A percentile compares a stretch with the other conserved stretches of the same genome.
Evolutionary conservation across 2,888 invertebrate genomes (phyloP).

Genomic region (Frankliniella intonsa): DNA sequence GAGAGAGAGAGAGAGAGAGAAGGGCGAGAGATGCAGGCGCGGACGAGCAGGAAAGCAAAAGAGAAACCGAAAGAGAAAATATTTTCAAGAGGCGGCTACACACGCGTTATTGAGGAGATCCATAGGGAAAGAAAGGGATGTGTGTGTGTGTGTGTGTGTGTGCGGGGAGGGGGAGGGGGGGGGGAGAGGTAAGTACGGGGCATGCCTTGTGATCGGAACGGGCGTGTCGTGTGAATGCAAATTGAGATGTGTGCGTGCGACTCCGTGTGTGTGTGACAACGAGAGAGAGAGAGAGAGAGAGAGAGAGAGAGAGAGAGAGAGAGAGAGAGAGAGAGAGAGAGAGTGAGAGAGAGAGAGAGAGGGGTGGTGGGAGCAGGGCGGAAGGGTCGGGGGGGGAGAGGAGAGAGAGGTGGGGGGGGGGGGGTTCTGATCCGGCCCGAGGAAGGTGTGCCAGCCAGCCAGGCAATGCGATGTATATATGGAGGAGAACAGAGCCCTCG

Average conservation of each 20-base stretch:
- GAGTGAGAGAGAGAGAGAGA: too few relatives aligned
- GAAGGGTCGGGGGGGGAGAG: too few relatives aligned
- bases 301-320: too few relatives aligned
- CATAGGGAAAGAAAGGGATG: constrained; percentile 18
- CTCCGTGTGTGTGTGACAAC: not conserved
- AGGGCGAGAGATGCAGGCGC: not conserved
- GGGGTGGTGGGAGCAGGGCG: too few relatives aligned
- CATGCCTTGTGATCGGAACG: constrained; percentile 24
- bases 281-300: too few relatives aligned
- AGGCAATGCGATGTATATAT: constrained; percentile 11
- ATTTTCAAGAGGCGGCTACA: constrained; percentile 26
- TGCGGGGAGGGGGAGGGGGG: not conserved
- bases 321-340: too few relatives aligned
- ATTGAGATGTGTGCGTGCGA: constrained; percentile 18
- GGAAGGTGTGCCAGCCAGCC: not conserved
- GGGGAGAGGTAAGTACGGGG: constrained; percentile 7
- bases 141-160: not conserved
- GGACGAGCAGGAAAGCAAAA: not conserved
- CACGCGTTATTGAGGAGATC: constrained; percentile 3
- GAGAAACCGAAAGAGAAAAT: constrained; percentile 11
- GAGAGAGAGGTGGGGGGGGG: too few relatives aligned
- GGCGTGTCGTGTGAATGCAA: constrained; percentile 22
- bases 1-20: not conserved
- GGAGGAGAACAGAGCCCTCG: constrained; percentile 10
- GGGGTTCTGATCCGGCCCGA: too few relatives aligned